Percentiles rank a stretch among this genome's conserved stretches.
These are phyloP conservation scores for Anabas testudineus DNA, from an alignment of 2,797 vertebrate species.

Conservation along the genomic window DNA sequence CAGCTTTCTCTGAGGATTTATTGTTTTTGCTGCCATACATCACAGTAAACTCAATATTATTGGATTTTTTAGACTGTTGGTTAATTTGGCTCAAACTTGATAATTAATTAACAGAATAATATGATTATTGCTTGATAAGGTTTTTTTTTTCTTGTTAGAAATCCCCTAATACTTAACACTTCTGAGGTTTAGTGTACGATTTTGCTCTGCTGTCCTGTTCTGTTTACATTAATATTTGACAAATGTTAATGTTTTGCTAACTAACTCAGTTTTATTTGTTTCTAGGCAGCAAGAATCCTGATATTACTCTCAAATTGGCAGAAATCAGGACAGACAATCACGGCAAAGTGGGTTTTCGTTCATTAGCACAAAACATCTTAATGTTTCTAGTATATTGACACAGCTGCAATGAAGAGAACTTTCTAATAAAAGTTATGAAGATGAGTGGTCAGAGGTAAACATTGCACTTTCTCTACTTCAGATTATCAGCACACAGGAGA, in stretches of 20 bases:
- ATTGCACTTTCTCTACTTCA: constrained; percentile 62
- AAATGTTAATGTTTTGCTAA: background rate
- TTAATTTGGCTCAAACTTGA: too few relatives aligned
- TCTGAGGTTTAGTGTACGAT: too few relatives aligned
- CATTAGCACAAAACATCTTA: background rate
- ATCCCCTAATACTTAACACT: too few relatives aligned
- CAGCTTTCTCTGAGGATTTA: background rate
- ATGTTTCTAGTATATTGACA: background rate
- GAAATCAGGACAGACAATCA: constrained; percentile 89
- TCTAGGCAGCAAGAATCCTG: constrained; percentile 96
- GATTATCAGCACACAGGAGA: constrained; percentile 90
- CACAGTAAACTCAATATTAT: too few relatives aligned
- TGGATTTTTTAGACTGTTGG: too few relatives aligned
- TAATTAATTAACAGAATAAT: too few relatives aligned
- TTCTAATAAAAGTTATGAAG: background rate
- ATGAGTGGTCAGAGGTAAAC: background rate
- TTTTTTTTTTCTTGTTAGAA: too few relatives aligned
- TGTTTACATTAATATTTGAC: background rate
- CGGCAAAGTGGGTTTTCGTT: constrained; percentile 85
- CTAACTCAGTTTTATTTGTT: constrained; percentile 25
- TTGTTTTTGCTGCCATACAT: background rate
- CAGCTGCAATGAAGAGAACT: background rate
- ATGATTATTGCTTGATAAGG: too few relatives aligned
- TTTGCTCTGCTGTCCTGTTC: too few relatives aligned
- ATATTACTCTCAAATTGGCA: constrained; percentile 91